Conservation (phyloP, 23 tunicate genomes). For the Halocynthia roretzi region DNA sequence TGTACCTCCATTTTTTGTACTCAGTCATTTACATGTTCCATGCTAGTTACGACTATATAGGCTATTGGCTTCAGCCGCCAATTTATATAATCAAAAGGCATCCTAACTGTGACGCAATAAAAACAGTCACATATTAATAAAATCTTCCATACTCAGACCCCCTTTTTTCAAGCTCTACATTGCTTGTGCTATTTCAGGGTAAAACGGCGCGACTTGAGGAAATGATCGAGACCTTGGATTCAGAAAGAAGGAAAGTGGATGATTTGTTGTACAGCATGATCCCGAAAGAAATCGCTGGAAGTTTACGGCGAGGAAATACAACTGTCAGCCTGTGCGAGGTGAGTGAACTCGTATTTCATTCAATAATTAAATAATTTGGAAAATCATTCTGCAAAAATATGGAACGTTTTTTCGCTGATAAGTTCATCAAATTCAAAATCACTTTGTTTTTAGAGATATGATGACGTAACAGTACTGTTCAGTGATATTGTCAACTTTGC, state of each 20-base stretch:
- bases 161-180: too few species aligned
- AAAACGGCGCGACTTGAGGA: slow-evolving; percentile 29
- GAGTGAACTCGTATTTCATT: neutral
- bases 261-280: slow-evolving; percentile 34
- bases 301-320: slow-evolving; percentile 32
- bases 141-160: too few species aligned
- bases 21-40: too few species aligned
- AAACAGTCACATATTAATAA: too few species aligned
- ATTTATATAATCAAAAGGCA: too few species aligned
- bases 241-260: slow-evolving; percentile 14
- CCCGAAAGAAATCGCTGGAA: slow-evolving; percentile 27
- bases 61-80: too few species aligned
- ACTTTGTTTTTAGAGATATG: slow-evolving; percentile 10
- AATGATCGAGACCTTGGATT: slow-evolving; percentile 24
- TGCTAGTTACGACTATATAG: too few species aligned
- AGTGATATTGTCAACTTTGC: slow-evolving; percentile 35
- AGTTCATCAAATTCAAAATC: neutral
- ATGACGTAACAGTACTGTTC: slow-evolving; percentile 32
- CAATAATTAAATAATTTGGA: too few species aligned
- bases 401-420: neutral
- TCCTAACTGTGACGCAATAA: too few species aligned
- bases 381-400: too few species aligned
- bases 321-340: slow-evolving; percentile 43
- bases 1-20: too few species aligned
- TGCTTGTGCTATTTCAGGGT: neutral